Conservation (phyloP, 2,797 vertebrate species). For the Ctenochaetus hawaiiensis region DNA sequence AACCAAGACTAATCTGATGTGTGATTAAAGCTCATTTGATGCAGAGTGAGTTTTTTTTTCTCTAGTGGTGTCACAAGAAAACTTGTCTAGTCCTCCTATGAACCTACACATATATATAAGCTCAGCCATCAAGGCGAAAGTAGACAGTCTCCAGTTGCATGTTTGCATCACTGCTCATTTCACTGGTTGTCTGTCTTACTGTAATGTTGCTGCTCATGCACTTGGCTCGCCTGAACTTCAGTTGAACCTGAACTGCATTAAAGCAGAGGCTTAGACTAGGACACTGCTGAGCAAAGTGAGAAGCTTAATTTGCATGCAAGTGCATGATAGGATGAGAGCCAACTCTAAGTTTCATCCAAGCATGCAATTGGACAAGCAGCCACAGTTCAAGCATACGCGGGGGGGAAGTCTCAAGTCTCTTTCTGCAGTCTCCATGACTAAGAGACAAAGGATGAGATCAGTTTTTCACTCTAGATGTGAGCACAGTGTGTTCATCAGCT, state of each 20-base stretch:
- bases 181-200: slow-evolving; percentile 20
- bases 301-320: slow-evolving; percentile 56
- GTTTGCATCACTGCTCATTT: slow-evolving; percentile 1
- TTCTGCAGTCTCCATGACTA: slow-evolving; percentile 2
- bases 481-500: slow-evolving; percentile 25
- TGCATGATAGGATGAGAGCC: slow-evolving; percentile 31
- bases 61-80: slow-evolving; percentile 26
- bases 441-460: background rate
- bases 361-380: slow-evolving; percentile 9
- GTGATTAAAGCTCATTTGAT: slow-evolving; percentile 73
- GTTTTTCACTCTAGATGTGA: background rate
- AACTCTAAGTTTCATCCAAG: slow-evolving; percentile 38
- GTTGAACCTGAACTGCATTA: slow-evolving; percentile 63
- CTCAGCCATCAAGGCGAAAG: slow-evolving; percentile 27
- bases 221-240: slow-evolving; percentile 50
- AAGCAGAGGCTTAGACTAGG: slow-evolving; percentile 46
- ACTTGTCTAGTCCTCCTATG: background rate
- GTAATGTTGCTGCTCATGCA: background rate
- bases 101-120: background rate
- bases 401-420: slow-evolving; percentile 8
- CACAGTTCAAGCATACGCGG: background rate
- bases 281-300: slow-evolving; percentile 43
- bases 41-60: slow-evolving; percentile 36
- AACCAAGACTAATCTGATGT: slow-evolving; percentile 78
- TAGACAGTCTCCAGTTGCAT: background rate